A percentile compares a stretch with the other conserved stretches of the same genome.
phyloP scores from a whole-genome alignment of 2,113 vertebrate species.

The Columba livia region DNA sequence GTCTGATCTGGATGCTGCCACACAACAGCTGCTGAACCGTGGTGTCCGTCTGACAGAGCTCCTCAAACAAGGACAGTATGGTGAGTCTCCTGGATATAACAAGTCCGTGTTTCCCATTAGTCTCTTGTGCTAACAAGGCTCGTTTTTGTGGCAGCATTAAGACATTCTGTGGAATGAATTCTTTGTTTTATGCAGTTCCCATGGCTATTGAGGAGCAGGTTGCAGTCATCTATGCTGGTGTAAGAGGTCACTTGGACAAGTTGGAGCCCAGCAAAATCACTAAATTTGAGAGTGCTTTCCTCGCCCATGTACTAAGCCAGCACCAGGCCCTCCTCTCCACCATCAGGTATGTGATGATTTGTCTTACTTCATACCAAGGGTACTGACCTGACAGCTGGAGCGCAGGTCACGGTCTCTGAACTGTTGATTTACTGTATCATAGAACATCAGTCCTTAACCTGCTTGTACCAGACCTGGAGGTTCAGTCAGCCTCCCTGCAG shows the following conservation, averaged over 20 bases:
- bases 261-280: slow-evolving; percentile 98
- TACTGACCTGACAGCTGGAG: neutral
- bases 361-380: rapidly evolving
- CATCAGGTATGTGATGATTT: slow-evolving; percentile 80
- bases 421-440: neutral
- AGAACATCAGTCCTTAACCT: neutral
- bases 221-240: slow-evolving; percentile 95
- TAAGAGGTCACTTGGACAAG: slow-evolving; percentile 95
- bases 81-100: slow-evolving; percentile 72
- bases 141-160: too few species aligned
- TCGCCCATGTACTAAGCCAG: slow-evolving; percentile 90
- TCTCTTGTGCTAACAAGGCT: too few species aligned
- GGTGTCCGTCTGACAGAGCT: slow-evolving; percentile 95
- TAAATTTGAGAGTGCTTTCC: slow-evolving; percentile 92
- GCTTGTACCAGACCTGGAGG: neutral
- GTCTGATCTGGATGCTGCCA: slow-evolving; percentile 95
- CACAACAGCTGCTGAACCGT: slow-evolving; percentile 93
- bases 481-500: neutral
- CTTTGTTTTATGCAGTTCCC: slow-evolving; percentile 76
- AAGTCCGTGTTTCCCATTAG: too few species aligned
- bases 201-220: slow-evolving; percentile 99
- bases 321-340: slow-evolving; percentile 87
- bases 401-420: neutral
- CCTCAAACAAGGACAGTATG: slow-evolving; percentile 96
- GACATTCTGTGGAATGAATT: neutral